Evolutionary conservation across 2,888 invertebrate species (phyloP).

Genomic region (Syritta pipiens): DNA sequence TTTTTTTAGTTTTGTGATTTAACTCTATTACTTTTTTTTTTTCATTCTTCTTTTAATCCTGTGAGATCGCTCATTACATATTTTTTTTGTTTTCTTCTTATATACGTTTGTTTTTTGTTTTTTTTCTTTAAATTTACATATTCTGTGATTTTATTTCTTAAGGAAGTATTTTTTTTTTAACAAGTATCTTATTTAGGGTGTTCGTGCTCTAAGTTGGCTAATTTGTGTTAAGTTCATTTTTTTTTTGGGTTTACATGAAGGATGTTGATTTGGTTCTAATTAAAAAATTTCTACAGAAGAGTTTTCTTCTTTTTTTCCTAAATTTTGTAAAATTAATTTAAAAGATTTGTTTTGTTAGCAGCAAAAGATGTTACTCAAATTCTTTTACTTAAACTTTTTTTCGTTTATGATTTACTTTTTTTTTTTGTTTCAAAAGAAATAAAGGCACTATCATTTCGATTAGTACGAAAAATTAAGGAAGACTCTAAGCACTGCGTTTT

Average conservation of each 20-base stretch:
- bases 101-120: conserved; percentile 61
- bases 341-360: conserved; percentile 21
- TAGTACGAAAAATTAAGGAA: conserved; percentile 68
- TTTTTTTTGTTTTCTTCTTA: conserved; percentile 62
- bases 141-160: conserved; percentile 66
- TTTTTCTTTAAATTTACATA: conserved; percentile 59
- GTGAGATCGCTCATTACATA: conserved; percentile 70
- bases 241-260: conserved; percentile 4
- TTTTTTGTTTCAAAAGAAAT: conserved; percentile 50
- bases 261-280: conserved; percentile 53
- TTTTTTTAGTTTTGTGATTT: conserved; percentile 72
- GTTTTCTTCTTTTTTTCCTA: no score
- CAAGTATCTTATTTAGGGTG: conserved; percentile 45
- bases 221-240: conserved; percentile 23
- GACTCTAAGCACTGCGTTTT: conserved; percentile 62
- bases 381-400: conserved; percentile 24
- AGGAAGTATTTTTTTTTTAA: conserved; percentile 40
- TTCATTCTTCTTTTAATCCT: conserved; percentile 60
- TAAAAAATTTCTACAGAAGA: no score
- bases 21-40: conserved; percentile 60
- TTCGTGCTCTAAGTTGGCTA: conserved; percentile 47
- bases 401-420: conserved; percentile 1
- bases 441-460: conserved; percentile 69
- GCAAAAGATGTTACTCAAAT: conserved; percentile 30
- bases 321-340: background rate